These are phyloP conservation scores for Cladorhizidae sp. DNA, from an alignment of 37 sponge, comb jelly and placozoan genomes.

Conservation along the genomic window DNA sequence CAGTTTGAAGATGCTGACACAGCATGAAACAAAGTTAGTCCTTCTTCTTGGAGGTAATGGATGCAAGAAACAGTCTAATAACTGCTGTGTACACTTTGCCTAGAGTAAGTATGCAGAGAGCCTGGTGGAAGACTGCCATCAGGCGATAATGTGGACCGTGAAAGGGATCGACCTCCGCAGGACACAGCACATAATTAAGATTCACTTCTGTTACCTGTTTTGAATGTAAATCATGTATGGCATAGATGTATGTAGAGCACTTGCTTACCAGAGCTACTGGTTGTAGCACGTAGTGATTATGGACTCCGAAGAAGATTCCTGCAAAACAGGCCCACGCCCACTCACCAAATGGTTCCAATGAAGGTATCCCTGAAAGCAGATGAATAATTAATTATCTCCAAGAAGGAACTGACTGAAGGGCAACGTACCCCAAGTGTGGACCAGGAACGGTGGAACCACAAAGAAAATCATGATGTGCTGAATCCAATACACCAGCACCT, in stretches of 20 bases:
- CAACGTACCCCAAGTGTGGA: conserved; percentile 88
- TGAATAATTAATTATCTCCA: neutral
- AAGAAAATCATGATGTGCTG: conserved; percentile 87
- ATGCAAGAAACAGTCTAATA: conserved; percentile 9
- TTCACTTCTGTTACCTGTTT: conserved; percentile 82
- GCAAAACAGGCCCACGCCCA: conserved; percentile 81
- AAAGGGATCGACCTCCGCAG: conserved; percentile 80
- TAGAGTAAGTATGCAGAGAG: conserved; percentile 48
- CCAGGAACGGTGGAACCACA: conserved; percentile 81
- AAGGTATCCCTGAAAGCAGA: conserved; percentile 52
- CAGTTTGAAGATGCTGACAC: conserved; percentile 79
- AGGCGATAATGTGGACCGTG: conserved; percentile 83
- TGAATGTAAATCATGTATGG: neutral
- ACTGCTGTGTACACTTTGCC: conserved; percentile 75
- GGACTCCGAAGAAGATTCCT: conserved; percentile 81
- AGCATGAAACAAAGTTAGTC: neutral
- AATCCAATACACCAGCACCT: conserved; percentile 72
- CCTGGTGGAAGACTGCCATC: conserved; percentile 76
- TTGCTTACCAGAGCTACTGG: conserved; percentile 66
- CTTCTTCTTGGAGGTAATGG: conserved; percentile 7
- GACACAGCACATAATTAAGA: conserved; percentile 86
- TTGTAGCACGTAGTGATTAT: conserved; percentile 83
- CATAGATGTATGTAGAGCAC: neutral
- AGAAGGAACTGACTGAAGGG: neutral
- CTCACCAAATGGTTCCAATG: conserved; percentile 73